Evolutionary conservation across 2,797 vertebrate genomes (phyloP).

Genomic region (Rallus crepitans): DNA sequence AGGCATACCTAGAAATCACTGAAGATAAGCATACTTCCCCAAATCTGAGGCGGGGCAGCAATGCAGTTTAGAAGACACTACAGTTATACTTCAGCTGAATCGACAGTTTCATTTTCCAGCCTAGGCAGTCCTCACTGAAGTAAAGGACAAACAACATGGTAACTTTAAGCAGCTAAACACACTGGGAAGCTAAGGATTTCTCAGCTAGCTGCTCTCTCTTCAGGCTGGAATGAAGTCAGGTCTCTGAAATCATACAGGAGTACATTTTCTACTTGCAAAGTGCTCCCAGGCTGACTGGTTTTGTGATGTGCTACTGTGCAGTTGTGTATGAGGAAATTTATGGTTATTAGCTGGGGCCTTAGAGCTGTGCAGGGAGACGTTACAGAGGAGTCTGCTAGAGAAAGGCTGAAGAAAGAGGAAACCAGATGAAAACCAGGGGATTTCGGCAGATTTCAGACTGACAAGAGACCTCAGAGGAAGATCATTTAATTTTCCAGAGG

Average conservation of each 20-base stretch:
- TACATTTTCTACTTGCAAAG: neutral
- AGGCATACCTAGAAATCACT: neutral
- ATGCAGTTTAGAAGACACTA: neutral
- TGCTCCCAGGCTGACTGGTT: neutral
- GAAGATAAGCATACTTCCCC: neutral
- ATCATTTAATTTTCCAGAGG: neutral
- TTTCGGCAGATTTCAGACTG: neutral
- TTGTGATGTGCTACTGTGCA: neutral
- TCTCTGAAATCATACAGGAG: neutral
- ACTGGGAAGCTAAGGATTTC: neutral
- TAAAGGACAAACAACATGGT: rapidly evolving
- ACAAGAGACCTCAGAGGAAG: neutral
- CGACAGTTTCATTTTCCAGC: neutral
- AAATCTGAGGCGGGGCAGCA: neutral
- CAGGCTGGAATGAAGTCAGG: neutral
- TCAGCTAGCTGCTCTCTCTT: neutral
- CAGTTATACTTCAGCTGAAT: neutral
- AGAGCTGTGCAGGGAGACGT: neutral
- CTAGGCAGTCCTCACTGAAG: neutral
- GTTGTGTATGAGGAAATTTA: neutral
- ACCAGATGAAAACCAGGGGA: neutral
- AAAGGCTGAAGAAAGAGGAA: neutral
- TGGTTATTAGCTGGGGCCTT: neutral
- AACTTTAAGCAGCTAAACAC: neutral
- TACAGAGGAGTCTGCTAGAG: neutral